Base-by-base conservation (phyloP, 1,140 invertebrate genomes). In the Dendroctonus ponderosae region DNA sequence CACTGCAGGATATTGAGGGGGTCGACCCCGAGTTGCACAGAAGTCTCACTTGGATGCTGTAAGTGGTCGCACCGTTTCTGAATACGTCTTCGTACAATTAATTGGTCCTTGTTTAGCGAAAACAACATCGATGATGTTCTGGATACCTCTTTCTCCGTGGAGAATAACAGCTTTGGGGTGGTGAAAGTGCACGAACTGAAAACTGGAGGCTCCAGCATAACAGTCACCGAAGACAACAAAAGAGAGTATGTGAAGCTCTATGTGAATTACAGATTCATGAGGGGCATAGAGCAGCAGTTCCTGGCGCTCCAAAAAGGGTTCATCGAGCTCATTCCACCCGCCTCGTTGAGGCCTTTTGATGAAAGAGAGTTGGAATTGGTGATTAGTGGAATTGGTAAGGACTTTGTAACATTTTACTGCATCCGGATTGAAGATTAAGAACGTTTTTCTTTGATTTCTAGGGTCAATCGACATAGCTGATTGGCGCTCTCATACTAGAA, bases 251-350 rank as follows among this genome's bases (percentile, higher is more conserved):
- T 87, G 3, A 91, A 92, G 66, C 84, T 98, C 26, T 99, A 98
- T 79, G 96, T 98, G 0, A 96, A 95, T 73, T 97, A 96, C 82
- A 85, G 96, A 26, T 98, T 97, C 79, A 97, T 96, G 88, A 85
- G 93, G 61, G 96, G 96, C 52, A 98, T 98, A 51, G 96, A 98
- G 77, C 92, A 96, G 71, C 96, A 99, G 77, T 98, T 98, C 83
- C 84, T 96, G 52, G 91, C 94, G 6, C 79, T 99, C 58, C 96
- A 98, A 79, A 96, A 96, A 82, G 94, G 89, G 8, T 95, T 97
- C 75, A 91, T 91, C 69, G 95, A 98, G 78, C 80, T 98, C 8
- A 90, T 98, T 75, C 95, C 96, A n/a, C 87, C 89, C 51, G 86
- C 92, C 72, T 80, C 97, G 58, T 79, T 98, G 37, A 84, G 91